Evolutionary conservation across 2,797 vertebrate genomes (phyloP), one percentile per base, ranked within the genome.

Genomic region (Danio albolineatus): DNA sequence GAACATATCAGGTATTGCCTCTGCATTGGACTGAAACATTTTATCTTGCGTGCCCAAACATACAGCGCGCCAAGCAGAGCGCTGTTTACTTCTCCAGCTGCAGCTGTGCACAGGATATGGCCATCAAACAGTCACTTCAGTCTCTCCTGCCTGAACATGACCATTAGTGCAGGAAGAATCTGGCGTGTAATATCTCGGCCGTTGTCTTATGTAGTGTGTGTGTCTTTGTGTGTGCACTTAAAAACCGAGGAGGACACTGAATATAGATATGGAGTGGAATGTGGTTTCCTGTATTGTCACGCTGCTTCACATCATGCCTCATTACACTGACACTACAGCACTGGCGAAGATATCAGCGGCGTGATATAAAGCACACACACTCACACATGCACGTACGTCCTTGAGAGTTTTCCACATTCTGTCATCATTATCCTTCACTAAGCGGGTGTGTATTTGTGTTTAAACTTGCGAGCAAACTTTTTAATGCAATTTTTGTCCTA

Each of bases 321-420:
- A 76, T 85, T 85, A 67, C 53, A 60, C 21, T 59, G 72, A 82
- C 61, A 79, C 51, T 46, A 72, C 38, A 83, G 14, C 19, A 16
- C 46, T 66, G 53, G 51, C 46, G 75, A 69, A 78, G 57, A 21
- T 64, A 39, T 56, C 28, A 51, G 43, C 38, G 60, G 53, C 13
- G 10, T 36, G 13, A 21, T 82, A 36, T 64, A 46, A 48, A 79
- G 36, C 14, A 2, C 46, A 16, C 43, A 59, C 49, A 13, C 77
- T 41, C 39, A 13, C 21, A 36, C 49, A 41, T 59, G 46, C 46
- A 19, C 16, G n/a, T 62, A 60, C 4, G 46, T 57, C 56, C 5
- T 76, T 59, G 54, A 44, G 14, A 16, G 48, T 46, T 77, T 49
- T 46, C 4, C 41, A 66, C 51, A 6, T 14, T 38, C 14, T 57